Percentiles rank a stretch among this genome's conserved stretches.
phyloP scores from a whole-genome alignment of 1,140 invertebrate species.

The Pseudomyrmex dendroicus region DNA sequence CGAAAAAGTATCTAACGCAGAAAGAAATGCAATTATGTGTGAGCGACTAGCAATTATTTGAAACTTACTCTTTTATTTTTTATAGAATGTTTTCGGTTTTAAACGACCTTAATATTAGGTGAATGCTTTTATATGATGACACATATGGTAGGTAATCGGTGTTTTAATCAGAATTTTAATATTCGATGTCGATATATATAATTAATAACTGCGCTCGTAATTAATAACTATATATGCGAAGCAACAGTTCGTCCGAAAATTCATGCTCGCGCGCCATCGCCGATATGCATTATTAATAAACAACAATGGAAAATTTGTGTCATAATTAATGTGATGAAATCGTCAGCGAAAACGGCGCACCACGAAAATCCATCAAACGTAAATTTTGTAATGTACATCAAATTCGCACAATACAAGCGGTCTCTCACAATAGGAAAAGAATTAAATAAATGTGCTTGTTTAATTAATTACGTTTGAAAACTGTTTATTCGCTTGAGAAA shows the following conservation, averaged over 20 bases:
- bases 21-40: too few species aligned
- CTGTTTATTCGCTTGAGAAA: background rate
- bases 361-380: constrained; percentile 31
- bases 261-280: background rate
- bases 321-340: constrained; percentile 56
- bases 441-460: constrained; percentile 15
- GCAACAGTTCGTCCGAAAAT: constrained; percentile 51
- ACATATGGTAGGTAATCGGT: constrained; percentile 38
- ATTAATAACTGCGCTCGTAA: constrained; percentile 48
- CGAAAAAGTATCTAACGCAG: too few species aligned
- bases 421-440: background rate
- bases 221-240: constrained; percentile 44
- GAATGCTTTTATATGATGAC: constrained; percentile 38
- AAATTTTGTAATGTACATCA: constrained; percentile 24
- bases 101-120: constrained; percentile 15
- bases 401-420: constrained; percentile 3
- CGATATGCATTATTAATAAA: constrained; percentile 57
- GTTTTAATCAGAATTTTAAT: constrained; percentile 60
- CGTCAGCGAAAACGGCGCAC: constrained; percentile 22
- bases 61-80: constrained; percentile 9
- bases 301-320: constrained; percentile 54
- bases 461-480: background rate
- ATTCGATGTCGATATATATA: constrained; percentile 42
- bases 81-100: background rate
- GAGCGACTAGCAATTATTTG: background rate